Evolutionary conservation across 2,797 vertebrate genomes (phyloP), one percentile per base, ranked within the genome.

Genomic region (Leptoclinus maculatus): DNA sequence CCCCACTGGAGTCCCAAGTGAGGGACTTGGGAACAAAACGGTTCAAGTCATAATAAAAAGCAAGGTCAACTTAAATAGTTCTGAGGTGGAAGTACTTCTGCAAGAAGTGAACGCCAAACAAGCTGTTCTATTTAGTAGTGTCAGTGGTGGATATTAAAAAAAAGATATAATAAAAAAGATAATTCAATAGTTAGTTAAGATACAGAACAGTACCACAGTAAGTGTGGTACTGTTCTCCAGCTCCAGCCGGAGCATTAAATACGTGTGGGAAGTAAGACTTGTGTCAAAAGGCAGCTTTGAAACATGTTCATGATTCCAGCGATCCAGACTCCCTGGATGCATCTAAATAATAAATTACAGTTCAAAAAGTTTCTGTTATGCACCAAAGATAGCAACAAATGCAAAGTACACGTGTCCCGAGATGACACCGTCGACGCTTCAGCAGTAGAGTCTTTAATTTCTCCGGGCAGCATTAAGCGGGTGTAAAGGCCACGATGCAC

Each of bases 281-380:
- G 25, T 66, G 66, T 82, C 74, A 83, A 54, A 75, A 64, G 23
- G 25, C 43, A 58, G 66, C 70, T 78, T 79, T 85, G 53, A 76
- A 78, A 62, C 41, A 27, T 45, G 39, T 34, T 13, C 13, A 13
- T 53, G 23, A 71, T 43, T 71, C 54, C 27, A 67, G 21, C 41
- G 38, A 63, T 32, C 7, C 39, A 64, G 43, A 65, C 60, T 63
- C 43, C 21, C 21, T 54, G 67, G 71, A 82, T 45, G 25, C 2
- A 59, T 87, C 62, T 54, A 76, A 83, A 79, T 68, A 29, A 51
- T 66, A 36, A 75, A 83, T 74, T 68, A 54, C 19, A 66, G 64
- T 45, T 74, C 74, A 76, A 41, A 80, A 6, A 0, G 23, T 43
- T 41, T 68, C 34, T 66, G 69, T n/a, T 25, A 47, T 71, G 64